Base-by-base conservation (phyloP, 2,113 vertebrate species). In the Plestiodon gilberti region DNA sequence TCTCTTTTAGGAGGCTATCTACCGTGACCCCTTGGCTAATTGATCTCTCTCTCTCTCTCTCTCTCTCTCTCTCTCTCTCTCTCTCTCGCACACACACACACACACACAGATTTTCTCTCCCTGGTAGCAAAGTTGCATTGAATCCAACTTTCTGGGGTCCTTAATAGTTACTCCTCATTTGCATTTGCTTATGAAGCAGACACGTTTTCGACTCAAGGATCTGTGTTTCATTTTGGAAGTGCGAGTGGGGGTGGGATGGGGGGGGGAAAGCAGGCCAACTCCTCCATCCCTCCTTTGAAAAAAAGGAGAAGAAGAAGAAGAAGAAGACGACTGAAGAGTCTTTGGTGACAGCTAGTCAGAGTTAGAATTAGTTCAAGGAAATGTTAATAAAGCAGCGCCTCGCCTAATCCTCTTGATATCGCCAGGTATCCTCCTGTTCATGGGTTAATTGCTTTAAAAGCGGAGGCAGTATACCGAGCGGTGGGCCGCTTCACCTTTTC, bases 371-470 rank as follows among this genome's bases (percentile, higher is more conserved):
- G 96, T 97, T 97, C 96, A 97, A 97, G 97, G 95, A 97, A 97
- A 97, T 97, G 96, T 97, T 97, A 97, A 97, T 97, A 97, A 97
- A 96, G 96, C 96, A 95, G 92, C 95, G 96, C 94, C 96, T 97
- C 92, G 95, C 94, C 96, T 97, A 97, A 97, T 97, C 97, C 97
- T 95, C 97, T 97, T 97, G 97, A 97, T 97, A 97, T 97, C 96
- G 96, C 97, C 97, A 97, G 97, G 97, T 97, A 97, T 96, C 97
- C 97, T 97, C 97, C 96, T 97, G 97, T 97, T 97, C 96, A 97
- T 97, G 97, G 98, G 99, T 99, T 99, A 99, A 99, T 99, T 99
- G 98, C 97, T 98, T 97, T 97, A 97, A 98, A 97, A 97, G 97
- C 97, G 95, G 96, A 98, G 97, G 98, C 97, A 98, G 97, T 97